Evolutionary conservation across 2,888 invertebrate species (phyloP), one percentile per base, ranked within the genome.

Genomic region (Agrotis ipsilon): DNA sequence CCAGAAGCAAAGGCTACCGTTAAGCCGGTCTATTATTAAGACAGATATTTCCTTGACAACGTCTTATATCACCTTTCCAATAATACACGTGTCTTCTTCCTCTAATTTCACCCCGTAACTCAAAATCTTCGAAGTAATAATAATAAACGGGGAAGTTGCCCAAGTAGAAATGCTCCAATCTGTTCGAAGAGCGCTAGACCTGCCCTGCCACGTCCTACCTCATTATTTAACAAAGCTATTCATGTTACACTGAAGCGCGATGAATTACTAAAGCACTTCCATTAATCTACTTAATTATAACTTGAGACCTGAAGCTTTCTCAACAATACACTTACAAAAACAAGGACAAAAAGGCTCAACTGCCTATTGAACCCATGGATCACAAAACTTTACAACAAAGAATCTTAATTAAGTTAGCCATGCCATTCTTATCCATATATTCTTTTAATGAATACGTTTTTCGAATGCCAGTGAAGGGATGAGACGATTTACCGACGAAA

Each of bases 401-500:
- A 71, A 73, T 67, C 75, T 85, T 80, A 81, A 86, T 86, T 78
- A 81, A 73, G 48, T 74, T 21, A 68, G 43, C 48, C 45, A 64
- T 57, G 45, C 43, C 45, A 72, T 75, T 32, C 63, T 70, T 71
- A 70, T 68, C 70, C 27, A 54, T 64, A 63, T 69, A 64, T 70
- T 66, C 74, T 66, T 69, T 67, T 61, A 74, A 68, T 74, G 74
- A 81, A 79, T 73, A 64, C 59, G 61, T 78, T 76, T 78, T 75
- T 75, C 72, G 67, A 72, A 71, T 69, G 68, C 54, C 43, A 70
- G 45, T 61, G 63, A 79, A 75, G 79, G 78, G 69, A 82, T 72
- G 63, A 65, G 77, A 70, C 73, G 77, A 83, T 78, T 77, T 77
- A 75, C 75, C 64, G 68, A 70, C 60, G 63, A 82, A 82, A 85